Conservation (phyloP, 2,797 vertebrate species). For the Onychomys leucogaster region DNA sequence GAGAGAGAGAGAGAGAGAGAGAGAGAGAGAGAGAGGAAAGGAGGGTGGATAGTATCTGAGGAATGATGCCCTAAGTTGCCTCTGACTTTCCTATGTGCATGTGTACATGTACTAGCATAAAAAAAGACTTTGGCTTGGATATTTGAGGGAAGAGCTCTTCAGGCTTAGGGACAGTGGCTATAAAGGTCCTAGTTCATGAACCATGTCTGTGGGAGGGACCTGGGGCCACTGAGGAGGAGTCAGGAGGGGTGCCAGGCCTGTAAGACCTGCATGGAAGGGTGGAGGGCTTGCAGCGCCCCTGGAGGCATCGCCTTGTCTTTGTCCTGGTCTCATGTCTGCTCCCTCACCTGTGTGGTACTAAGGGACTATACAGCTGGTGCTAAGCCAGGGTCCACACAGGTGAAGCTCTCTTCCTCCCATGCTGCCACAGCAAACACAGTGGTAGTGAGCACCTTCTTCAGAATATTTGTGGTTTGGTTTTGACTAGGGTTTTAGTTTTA, state of each 20-base stretch:
- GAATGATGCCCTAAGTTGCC: background rate
- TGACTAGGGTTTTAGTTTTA: background rate
- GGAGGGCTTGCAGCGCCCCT: background rate
- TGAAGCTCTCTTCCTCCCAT: background rate
- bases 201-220: background rate
- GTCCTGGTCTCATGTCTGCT: background rate
- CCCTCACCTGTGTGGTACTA: background rate
- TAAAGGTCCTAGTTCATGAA: background rate
- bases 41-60: too few relatives aligned
- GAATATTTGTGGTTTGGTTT: background rate
- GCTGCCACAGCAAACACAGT: background rate
- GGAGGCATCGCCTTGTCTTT: background rate
- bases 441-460: background rate
- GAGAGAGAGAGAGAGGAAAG: background rate
- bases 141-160: background rate
- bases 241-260: background rate
- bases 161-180: background rate
- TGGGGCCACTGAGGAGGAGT: background rate
- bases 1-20: background rate
- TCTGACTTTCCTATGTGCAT: background rate
- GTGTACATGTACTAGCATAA: too few relatives aligned
- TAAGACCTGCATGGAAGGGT: background rate
- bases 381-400: background rate
- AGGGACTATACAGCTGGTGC: background rate
- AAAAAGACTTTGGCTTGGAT: background rate